Base-by-base conservation (phyloP, 1,140 invertebrate genomes). In the Drosophila nannoptera region DNA sequence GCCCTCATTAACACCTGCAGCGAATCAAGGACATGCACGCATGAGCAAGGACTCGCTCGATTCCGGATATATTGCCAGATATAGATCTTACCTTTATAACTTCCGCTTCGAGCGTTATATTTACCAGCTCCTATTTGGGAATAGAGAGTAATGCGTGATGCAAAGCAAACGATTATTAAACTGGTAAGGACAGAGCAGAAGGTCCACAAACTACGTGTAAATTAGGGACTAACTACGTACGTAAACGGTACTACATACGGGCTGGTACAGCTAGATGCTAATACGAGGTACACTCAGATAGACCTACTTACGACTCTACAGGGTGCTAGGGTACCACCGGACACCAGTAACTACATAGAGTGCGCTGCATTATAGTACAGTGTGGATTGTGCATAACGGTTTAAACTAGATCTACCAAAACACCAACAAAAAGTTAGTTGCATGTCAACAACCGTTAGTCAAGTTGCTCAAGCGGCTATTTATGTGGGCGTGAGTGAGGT, bases 1-100 rank as follows among this genome's bases (percentile, higher is more conserved):
- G 11, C 90, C 91, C 71, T 88, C 70, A 45, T 70, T 69, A 73
- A 81, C 68, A 77, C 67, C 87, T 89, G 33, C 7, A 22, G 9
- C 2, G 3, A 4, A 29, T 43, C 4, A 9, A 40, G 36, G 0
- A 5, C 7, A 7, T 38, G 12, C 29, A 7, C 42, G 12, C 29
- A 14, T 31, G 16, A 38, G 4, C 32, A 7, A 11, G 4, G 42
- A n/a, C 9, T 12, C 9, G n/a, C n/a, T 22, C 22, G 9, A 9
- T 11, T 5, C 33, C 7, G 29, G 9, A 29, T 8, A 7, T 49
- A 38, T n/a, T 33, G n/a, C n/a, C n/a, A n/a, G n/a, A n/a, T n/a
- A n/a, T 36, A 0, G 35, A 31, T 68, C 83, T 88, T 68, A 88
- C 87, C 87, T 16, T 53, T 62, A 72, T 87, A 88, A 68, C 87